Percentiles rank a stretch among this genome's conserved stretches.
Evolutionary conservation across 1,140 invertebrate genomes (phyloP).

Genomic region (Drosophila willistoni): DNA sequence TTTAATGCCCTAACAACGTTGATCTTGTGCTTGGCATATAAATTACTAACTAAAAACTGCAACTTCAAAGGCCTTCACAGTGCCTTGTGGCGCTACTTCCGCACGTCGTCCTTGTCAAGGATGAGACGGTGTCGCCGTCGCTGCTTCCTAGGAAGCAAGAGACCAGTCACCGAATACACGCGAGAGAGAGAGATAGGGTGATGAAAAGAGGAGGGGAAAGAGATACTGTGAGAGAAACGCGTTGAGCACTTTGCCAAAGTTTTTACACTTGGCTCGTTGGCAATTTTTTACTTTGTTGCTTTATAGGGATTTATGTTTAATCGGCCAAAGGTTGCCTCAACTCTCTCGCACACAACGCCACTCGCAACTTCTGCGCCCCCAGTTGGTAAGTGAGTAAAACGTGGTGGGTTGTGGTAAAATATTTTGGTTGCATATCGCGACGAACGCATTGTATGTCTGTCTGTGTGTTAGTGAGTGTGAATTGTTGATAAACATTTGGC

Average conservation of each 20-base stretch:
- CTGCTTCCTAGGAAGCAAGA: conserved; percentile 4
- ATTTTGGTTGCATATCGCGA: conserved; percentile 51
- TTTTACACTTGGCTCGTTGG: conserved; percentile 78
- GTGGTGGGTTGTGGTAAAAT: conserved; percentile 33
- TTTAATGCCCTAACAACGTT: conserved; percentile 78
- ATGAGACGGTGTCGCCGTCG: conserved; percentile 1
- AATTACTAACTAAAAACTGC: conserved; percentile 56
- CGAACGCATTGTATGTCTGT: conserved; percentile 17
- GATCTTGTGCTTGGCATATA: conserved; percentile 79
- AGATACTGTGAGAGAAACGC: conserved; percentile 23
- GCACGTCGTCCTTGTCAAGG: conserved; percentile 60
- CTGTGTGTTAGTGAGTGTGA: conserved; percentile 26
- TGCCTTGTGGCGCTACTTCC: conserved; percentile 9
- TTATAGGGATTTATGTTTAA: conserved; percentile 80
- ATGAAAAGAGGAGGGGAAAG: conserved; percentile 35
- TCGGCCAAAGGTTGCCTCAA: conserved; percentile 73
- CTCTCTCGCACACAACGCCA: too few relatives aligned
- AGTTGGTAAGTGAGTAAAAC: neutral
- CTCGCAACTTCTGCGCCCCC: neutral
- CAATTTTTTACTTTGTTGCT: conserved; percentile 79
- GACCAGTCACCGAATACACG: neutral
- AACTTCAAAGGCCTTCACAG: conserved; percentile 65
- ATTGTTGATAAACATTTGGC: conserved; percentile 40
- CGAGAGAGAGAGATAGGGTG: conserved; percentile 39
- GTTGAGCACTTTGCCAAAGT: conserved; percentile 77